phyloP scores from a whole-genome alignment of 2,113 vertebrate genomes.

The Todiramphus saurophagus region DNA sequence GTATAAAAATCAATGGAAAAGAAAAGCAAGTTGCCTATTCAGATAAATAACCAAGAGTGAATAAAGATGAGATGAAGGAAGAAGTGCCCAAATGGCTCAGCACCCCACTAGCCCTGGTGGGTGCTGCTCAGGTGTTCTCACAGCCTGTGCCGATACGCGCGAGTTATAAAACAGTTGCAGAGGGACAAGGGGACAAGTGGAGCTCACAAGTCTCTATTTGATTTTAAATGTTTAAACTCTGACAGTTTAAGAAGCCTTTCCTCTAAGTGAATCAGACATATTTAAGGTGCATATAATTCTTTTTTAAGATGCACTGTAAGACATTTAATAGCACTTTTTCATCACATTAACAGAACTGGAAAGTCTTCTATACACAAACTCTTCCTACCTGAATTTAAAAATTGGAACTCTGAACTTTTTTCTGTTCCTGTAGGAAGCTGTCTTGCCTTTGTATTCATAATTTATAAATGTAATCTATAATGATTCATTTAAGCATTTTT shows the following conservation, averaged over 20 bases:
- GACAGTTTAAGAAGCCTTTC: not conserved
- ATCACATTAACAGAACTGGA: not conserved
- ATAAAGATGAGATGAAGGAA: not conserved
- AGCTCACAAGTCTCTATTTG: rapidly evolving
- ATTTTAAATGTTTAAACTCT: not conserved
- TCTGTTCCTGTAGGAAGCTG: not conserved
- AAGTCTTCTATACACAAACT: not conserved
- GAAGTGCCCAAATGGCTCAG: not conserved
- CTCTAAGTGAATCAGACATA: not conserved
- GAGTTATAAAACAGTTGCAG: no score
- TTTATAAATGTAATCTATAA: not conserved
- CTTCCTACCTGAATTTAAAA: not conserved
- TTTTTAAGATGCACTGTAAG: not conserved
- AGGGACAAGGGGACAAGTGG: not conserved
- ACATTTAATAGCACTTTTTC: not conserved
- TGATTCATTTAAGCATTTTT: not conserved
- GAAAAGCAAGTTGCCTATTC: not conserved
- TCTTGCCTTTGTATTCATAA: not conserved
- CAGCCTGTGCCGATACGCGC: not conserved
- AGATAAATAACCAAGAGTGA: not conserved
- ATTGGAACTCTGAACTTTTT: not conserved
- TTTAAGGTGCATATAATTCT: not conserved
- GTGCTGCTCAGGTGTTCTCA: not conserved
- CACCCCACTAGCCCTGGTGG: not conserved
- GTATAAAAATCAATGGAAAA: not conserved